phyloP scores from a whole-genome alignment of 1,140 invertebrate species.

The Pararge aegeria region DNA sequence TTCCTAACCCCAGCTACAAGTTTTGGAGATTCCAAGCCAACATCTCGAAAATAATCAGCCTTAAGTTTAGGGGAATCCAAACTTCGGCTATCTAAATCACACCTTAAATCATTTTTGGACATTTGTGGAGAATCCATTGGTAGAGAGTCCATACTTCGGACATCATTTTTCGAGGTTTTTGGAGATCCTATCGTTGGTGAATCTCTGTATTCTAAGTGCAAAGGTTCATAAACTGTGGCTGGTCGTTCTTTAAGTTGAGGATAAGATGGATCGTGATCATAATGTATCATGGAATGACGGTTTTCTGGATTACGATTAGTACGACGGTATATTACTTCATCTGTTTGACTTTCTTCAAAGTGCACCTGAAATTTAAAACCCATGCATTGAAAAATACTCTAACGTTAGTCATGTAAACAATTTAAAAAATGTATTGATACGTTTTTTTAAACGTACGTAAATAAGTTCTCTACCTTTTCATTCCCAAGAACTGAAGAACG shows the following conservation, averaged over 20 bases:
- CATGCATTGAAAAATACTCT: too few species aligned
- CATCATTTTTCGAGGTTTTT: conserved; percentile 63
- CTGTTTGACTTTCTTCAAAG: conserved; percentile 61
- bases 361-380: conserved; percentile 55
- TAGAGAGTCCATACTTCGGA: conserved; percentile 77
- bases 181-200: conserved; percentile 67
- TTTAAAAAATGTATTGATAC: too few species aligned
- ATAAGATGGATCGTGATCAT: conserved; percentile 65
- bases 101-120: conserved; percentile 68
- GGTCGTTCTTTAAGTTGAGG: conserved; percentile 67
- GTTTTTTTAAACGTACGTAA: background rate
- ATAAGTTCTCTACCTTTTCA: conserved; percentile 52
- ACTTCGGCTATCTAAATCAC: conserved; percentile 70
- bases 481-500: conserved; percentile 41
- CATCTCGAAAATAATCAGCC: conserved; percentile 71
- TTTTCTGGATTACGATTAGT: conserved; percentile 61
- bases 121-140: conserved; percentile 76
- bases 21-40: conserved; percentile 58
- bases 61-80: conserved; percentile 73
- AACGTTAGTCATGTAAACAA: too few species aligned
- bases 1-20: conserved; percentile 62
- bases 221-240: conserved; percentile 63
- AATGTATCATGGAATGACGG: conserved; percentile 74
- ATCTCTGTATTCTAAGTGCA: conserved; percentile 65
- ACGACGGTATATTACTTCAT: conserved; percentile 60